Conservation (phyloP, 37 sponge, comb jelly and placozoan genomes). For the Ephydatia muelleri region DNA sequence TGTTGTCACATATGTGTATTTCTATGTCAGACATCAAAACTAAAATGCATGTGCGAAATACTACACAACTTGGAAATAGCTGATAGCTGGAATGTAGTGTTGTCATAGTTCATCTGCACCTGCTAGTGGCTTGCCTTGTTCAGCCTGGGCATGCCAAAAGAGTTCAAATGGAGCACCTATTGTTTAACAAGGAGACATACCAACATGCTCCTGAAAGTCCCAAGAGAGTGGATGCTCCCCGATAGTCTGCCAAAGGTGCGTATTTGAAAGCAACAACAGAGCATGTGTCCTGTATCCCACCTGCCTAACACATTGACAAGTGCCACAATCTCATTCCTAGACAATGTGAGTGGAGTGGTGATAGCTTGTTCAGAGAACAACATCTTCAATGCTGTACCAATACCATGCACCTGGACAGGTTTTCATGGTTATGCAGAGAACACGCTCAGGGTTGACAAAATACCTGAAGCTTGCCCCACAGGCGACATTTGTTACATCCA, state of each 20-base stretch:
- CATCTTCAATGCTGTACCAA: constrained; percentile 95
- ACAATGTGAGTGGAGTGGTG: constrained; percentile 28
- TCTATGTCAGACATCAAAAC: too few species aligned
- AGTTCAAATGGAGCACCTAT: too few species aligned
- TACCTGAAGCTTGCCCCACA: constrained; percentile 98
- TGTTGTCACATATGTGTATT: not conserved
- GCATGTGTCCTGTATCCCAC: constrained; percentile 32
- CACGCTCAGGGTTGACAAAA: not conserved
- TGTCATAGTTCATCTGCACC: not conserved
- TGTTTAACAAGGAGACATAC: not conserved
- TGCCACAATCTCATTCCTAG: constrained; percentile 81
- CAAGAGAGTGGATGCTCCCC: constrained; percentile 28
- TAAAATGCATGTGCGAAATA: too few species aligned
- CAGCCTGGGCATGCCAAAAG: not conserved
- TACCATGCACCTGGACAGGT: constrained; percentile 64
- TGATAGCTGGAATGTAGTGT: not conserved
- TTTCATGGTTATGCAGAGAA: not conserved
- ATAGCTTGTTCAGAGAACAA: constrained; percentile 65
- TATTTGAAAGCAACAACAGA: too few species aligned
- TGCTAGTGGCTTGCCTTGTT: not conserved
- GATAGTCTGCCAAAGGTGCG: constrained; percentile 6
- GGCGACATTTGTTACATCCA: constrained; percentile 92
- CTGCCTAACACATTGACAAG: constrained; percentile 94
- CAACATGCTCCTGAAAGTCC: constrained; percentile 23
- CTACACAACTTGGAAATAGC: too few species aligned